phyloP scores from a whole-genome alignment of 92 coral and sea anemone genomes.

The Heteractis magnifica region DNA sequence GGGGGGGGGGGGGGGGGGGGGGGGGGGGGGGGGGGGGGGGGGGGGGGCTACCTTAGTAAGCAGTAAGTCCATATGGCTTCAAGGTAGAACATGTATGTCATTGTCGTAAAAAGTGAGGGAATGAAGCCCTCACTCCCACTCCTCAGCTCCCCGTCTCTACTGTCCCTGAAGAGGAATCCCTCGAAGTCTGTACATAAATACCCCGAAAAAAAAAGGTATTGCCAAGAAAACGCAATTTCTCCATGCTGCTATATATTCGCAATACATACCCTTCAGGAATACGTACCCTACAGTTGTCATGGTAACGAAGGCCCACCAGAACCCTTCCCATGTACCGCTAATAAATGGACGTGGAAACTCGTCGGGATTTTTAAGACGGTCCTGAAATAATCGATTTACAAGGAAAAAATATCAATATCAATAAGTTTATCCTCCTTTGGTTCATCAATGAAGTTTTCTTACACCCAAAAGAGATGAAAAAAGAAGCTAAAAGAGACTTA shows the following conservation, averaged over 20 bases:
- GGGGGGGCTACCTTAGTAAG: too few relatives aligned
- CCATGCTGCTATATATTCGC: not conserved
- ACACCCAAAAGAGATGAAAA: not conserved
- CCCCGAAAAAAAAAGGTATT: not conserved
- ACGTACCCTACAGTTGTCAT: slow-evolving; percentile 99
- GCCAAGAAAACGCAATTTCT: not conserved
- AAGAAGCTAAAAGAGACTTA: not conserved
- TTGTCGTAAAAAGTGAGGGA: too few relatives aligned
- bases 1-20: too few relatives aligned
- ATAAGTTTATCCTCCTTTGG: not conserved
- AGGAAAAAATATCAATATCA: not conserved
- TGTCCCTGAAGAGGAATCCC: too few relatives aligned
- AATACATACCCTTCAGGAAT: not conserved
- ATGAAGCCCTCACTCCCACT: too few relatives aligned
- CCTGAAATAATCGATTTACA: slow-evolving; percentile 36
- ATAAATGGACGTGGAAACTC: slow-evolving; percentile 89
- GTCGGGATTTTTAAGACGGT: slow-evolving; percentile 91
- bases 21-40: too few relatives aligned
- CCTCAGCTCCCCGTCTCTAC: too few relatives aligned
- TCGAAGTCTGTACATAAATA: not conserved
- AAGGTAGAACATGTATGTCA: too few relatives aligned
- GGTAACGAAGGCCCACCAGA: slow-evolving; percentile 99
- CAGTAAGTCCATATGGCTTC: too few relatives aligned
- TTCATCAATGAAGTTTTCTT: too few relatives aligned
- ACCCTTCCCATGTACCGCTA: slow-evolving; percentile 97